These are phyloP conservation scores for Pitangus sulphuratus DNA, from an alignment of 2,797 vertebrate genomes.

Conservation along the genomic window DNA sequence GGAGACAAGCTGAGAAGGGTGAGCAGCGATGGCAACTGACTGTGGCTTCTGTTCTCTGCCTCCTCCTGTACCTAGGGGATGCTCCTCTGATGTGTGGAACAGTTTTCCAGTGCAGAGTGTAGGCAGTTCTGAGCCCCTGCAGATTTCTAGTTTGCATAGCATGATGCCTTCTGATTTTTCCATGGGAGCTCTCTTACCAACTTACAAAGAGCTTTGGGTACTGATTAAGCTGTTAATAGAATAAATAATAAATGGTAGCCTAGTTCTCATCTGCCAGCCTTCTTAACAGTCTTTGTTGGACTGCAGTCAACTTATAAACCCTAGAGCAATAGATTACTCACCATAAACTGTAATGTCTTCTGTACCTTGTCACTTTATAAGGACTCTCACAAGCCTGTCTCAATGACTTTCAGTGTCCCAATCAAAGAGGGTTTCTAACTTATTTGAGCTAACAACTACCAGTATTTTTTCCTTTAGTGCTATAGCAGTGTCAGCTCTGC, in stretches of 20 bases:
- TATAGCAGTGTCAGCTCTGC: conserved; percentile 9
- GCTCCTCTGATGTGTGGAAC: neutral
- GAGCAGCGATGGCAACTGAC: neutral
- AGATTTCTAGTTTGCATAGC: neutral
- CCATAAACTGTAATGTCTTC: neutral
- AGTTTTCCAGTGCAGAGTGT: neutral
- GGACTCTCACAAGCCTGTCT: neutral
- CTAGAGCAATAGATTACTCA: neutral
- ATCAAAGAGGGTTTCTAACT: conserved; percentile 20
- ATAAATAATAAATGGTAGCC: neutral
- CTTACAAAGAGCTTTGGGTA: neutral
- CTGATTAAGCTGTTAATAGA: neutral
- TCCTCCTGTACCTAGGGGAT: neutral
- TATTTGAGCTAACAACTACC: conserved; percentile 12
- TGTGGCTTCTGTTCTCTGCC: neutral
- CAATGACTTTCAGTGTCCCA: neutral
- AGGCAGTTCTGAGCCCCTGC: neutral
- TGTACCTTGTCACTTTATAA: neutral
- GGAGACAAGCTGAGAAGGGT: neutral
- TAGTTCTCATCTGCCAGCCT: neutral
- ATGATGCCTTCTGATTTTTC: neutral
- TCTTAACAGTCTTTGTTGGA: neutral
- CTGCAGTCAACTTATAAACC: neutral
- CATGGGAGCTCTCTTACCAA: neutral
- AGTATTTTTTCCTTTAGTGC: conserved; percentile 47